Percentiles rank a stretch among this genome's conserved stretches.
Evolutionary conservation across 2,888 invertebrate genomes (phyloP).

Genomic region (Drosophila bunnanda): DNA sequence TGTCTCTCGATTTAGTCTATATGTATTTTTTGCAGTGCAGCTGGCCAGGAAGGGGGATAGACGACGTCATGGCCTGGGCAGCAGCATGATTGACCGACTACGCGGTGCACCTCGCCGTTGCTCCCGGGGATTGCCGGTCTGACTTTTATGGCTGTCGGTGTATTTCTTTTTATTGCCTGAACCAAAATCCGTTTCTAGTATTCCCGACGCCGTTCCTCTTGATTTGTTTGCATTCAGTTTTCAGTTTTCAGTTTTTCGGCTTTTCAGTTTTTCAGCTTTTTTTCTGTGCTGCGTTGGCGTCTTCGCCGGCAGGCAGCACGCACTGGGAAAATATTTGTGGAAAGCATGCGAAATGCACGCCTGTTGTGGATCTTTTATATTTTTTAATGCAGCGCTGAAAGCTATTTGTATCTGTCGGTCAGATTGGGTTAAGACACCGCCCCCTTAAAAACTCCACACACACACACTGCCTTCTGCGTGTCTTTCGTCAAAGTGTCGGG

Average conservation of each 20-base stretch:
- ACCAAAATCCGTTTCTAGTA: constrained; percentile 68
- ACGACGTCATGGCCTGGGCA: constrained; percentile 28
- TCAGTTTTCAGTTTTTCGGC: constrained; percentile 19
- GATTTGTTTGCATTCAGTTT: constrained; percentile 75
- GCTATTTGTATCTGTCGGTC: constrained; percentile 80
- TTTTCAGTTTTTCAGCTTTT: constrained; percentile 19
- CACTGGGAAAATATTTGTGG: constrained; percentile 71
- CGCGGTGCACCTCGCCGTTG: constrained; percentile 63
- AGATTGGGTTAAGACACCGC: constrained; percentile 77
- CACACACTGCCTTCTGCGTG: constrained; percentile 58
- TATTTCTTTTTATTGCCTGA: constrained; percentile 73
- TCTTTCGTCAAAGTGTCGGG: constrained; percentile 78
- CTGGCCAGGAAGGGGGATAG: constrained; percentile 8
- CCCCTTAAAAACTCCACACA: constrained; percentile 4
- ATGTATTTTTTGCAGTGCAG: constrained; percentile 5
- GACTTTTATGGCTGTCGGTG: constrained; percentile 78
- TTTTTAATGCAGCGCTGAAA: constrained; percentile 76
- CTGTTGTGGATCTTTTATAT: constrained; percentile 65
- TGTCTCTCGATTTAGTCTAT: not conserved
- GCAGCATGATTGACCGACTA: constrained; percentile 72
- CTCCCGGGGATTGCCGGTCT: constrained; percentile 76
- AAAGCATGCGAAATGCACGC: constrained; percentile 77
- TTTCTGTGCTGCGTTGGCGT: constrained; percentile 55
- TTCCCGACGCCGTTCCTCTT: constrained; percentile 49
- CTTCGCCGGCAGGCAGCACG: constrained; percentile 54